Evolutionary conservation across 2,113 vertebrate genomes (phyloP).

Genomic region (Struthio camelus): DNA sequence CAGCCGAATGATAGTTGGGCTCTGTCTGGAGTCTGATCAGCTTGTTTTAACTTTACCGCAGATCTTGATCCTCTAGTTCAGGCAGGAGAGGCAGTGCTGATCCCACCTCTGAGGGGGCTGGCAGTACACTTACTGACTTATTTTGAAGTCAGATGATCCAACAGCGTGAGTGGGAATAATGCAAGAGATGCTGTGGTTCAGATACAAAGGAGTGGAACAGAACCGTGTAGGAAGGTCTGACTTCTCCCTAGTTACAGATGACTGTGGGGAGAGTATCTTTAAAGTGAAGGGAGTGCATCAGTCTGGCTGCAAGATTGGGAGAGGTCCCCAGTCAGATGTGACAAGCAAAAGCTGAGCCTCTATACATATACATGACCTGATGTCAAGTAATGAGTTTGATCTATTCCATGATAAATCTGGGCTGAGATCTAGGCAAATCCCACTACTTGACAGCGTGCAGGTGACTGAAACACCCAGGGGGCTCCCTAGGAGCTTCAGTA

Average conservation of each 20-base stretch:
- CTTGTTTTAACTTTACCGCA: background rate
- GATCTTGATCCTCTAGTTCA: background rate
- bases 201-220: background rate
- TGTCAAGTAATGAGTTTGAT: background rate
- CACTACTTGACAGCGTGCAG: background rate
- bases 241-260: background rate
- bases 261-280: background rate
- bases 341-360: background rate
- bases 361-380: background rate
- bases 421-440: background rate
- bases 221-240: background rate
- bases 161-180: background rate
- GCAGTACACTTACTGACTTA: background rate
- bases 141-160: background rate
- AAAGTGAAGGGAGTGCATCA: background rate
- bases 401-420: background rate
- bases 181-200: background rate
- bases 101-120: background rate
- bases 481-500: background rate
- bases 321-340: background rate
- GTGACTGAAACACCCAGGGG: background rate
- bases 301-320: background rate
- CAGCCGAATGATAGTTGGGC: background rate
- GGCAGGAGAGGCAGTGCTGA: background rate
- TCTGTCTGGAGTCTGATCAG: fast-evolving